A percentile compares a stretch with the other conserved stretches of the same genome.
These are phyloP conservation scores for Speoplatyrhinus poulsoni DNA, from an alignment of 2,113 vertebrate species.

Conservation along the genomic window DNA sequence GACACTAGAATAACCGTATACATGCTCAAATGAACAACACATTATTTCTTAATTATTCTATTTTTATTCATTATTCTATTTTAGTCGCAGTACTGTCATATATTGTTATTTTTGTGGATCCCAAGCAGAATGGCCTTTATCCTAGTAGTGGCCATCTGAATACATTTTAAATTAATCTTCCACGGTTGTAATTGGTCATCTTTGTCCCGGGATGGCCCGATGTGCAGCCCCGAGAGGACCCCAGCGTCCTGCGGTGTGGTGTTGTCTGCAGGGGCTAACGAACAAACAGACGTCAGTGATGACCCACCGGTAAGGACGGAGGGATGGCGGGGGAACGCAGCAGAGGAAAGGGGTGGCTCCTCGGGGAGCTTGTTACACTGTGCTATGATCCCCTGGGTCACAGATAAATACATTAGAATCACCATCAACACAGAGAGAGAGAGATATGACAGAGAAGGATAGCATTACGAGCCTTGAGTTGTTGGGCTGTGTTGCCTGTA, in stretches of 20 bases:
- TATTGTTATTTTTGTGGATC: too few relatives aligned
- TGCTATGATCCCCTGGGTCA: constrained; percentile 74
- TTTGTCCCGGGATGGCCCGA: background rate
- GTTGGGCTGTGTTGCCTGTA: too few relatives aligned
- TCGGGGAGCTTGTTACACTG: constrained; percentile 87
- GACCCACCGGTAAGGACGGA: constrained; percentile 77
- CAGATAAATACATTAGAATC: constrained; percentile 81
- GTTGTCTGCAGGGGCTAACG: constrained; percentile 67
- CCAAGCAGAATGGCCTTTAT: too few relatives aligned
- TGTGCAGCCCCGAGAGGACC: constrained; percentile 19
- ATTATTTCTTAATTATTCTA: too few relatives aligned
- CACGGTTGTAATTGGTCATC: too few relatives aligned
- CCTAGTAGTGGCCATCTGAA: too few relatives aligned
- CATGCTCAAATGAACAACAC: too few relatives aligned
- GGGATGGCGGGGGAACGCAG: constrained; percentile 32
- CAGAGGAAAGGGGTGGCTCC: constrained; percentile 61
- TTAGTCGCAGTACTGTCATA: too few relatives aligned
- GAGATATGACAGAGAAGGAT: background rate
- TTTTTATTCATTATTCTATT: too few relatives aligned
- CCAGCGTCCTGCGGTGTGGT: constrained; percentile 28
- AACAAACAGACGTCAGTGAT: constrained; percentile 72
- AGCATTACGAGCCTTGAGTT: background rate
- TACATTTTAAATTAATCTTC: too few relatives aligned
- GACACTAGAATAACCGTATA: too few relatives aligned
- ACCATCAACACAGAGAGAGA: constrained; percentile 70